Base-by-base conservation (phyloP, 2,797 vertebrate genomes). In the Gymnoscopelus braueri region DNA sequence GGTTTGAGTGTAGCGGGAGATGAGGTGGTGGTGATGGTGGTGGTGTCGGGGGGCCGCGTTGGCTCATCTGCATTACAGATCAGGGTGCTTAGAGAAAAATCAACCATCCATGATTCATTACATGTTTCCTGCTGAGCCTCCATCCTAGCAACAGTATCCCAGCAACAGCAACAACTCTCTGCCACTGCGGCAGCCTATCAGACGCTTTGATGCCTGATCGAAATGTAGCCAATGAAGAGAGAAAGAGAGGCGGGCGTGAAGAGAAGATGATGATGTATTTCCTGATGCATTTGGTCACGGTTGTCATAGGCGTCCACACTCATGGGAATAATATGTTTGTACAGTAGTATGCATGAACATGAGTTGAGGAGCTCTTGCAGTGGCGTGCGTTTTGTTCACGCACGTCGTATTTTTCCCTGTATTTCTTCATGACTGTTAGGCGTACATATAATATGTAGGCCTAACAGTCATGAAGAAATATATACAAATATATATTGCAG, bases 71-170 rank as follows among this genome's bases (percentile, higher is more conserved):
- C 95, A 97, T 97, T 92, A 94, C 95, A 96, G 95, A 96, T 96
- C 94, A 95, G 94, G 88, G 87, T 88, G 90, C 93, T 94, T 87
- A 75, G 87, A 94, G 93, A 93, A 93, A 94, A 95, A 92, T 88
- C 94, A 92, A 85, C 92, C 95, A 97, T 97, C 95, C 96, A 97
- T 97, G 96, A 97, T 98, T 97, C 96, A 98, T 96, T 84, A 92
- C 93, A 91, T 90, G 94, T 93, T 95, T 96, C 96, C 95, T 93
- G 93, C 94, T 73, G 93, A 94, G 93, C 85, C 91, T 91, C 87
- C 90, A 84, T 93, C 96, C 90, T 98, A 95, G 96, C 96, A 97
- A 97, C 96, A 89, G 93, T 90, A 94, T 93, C 96, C 92, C 97
- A 94, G 97, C 96, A 98, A 97, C 96, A 88, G 94, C 93, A 87